Evolutionary conservation across 2,113 vertebrate genomes (phyloP).

Genomic region (Pyxicephalus adspersus): DNA sequence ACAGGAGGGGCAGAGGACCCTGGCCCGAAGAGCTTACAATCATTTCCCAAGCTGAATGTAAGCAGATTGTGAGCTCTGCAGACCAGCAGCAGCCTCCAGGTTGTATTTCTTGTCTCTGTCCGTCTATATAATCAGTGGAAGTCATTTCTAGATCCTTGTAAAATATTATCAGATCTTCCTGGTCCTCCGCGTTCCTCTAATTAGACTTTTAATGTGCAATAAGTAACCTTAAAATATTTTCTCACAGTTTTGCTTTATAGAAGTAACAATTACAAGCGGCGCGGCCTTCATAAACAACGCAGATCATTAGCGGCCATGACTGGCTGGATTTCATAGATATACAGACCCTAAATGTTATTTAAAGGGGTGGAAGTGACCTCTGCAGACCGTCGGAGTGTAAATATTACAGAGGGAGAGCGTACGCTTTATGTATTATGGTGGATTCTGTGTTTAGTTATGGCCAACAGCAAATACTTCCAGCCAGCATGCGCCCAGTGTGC

Average conservation of each 20-base stretch:
- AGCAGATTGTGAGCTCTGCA: background rate
- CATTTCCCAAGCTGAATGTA: too few relatives aligned
- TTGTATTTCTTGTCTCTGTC: constrained; percentile 24
- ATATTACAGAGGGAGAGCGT: background rate
- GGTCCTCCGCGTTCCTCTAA: background rate
- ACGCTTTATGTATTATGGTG: background rate
- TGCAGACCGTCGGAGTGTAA: background rate
- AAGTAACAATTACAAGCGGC: constrained; percentile 36
- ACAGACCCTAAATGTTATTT: constrained; percentile 24
- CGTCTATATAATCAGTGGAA: background rate
- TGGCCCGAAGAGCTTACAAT: too few relatives aligned
- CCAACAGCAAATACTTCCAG: too few relatives aligned
- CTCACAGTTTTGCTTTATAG: constrained; percentile 13
- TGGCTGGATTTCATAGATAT: constrained; percentile 15
- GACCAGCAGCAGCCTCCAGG: background rate
- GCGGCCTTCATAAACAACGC: constrained; percentile 41
- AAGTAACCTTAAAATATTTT: constrained; percentile 30
- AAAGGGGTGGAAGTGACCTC: constrained; percentile 10
- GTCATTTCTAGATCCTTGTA: constrained; percentile 11
- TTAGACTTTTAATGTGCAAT: constrained; percentile 43
- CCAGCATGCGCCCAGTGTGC: too few relatives aligned
- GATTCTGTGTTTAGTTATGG: too few relatives aligned
- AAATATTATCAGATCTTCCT: constrained; percentile 20
- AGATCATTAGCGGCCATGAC: constrained; percentile 15
- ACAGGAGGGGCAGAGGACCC: too few relatives aligned